Evolutionary conservation across 2,888 invertebrate species (phyloP), one percentile per base, ranked within the genome.

Genomic region (Pachliopta kotzebuea): DNA sequence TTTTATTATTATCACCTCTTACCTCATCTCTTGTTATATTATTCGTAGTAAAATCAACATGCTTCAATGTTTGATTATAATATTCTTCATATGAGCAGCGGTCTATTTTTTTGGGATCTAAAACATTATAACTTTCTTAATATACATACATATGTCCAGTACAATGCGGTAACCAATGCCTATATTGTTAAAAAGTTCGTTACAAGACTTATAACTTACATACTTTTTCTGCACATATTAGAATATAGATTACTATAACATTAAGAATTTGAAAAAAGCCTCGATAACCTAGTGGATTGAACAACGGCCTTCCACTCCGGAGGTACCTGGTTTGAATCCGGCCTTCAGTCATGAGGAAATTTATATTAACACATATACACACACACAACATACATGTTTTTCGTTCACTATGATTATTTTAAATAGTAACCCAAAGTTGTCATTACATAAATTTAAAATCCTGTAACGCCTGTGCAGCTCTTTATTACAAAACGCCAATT

Each of bases 31-130:
- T 93, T 17, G 93, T 91, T 67, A 83, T 83, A 70, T 92, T 90
- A 68, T 85, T 83, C 62, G 83, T 76, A 4, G 89, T 90, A 23
- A 92, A 76, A 72, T 95, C 95, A 21, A 92, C 93, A 78, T 95
- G 95, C 69, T 92, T 92, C 73, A 96, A 84, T 21, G 94, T 93
- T 72, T 94, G 93, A 76, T 96, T 95, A 69, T 93, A 93, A 80
- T 94, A 96, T 81, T 96, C 94, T 79, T 96, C 96, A 74, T 95
- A 96, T 0, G 96, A 94, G 81, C 96, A 96, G 80, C 94, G 93
- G 72, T 95, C 94, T 71, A 90, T 90, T 74, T 84, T 93, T 73
- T 80, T 86, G 45, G 81, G 84, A 81, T 87, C 89, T 93, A 83
- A 65, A 84, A 84, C 11, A 20, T 52, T 45, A 45, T n/a, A n/a